These are phyloP conservation scores for Sclerurus mexicanus DNA, from an alignment of 2,113 vertebrate species.

Conservation along the genomic window DNA sequence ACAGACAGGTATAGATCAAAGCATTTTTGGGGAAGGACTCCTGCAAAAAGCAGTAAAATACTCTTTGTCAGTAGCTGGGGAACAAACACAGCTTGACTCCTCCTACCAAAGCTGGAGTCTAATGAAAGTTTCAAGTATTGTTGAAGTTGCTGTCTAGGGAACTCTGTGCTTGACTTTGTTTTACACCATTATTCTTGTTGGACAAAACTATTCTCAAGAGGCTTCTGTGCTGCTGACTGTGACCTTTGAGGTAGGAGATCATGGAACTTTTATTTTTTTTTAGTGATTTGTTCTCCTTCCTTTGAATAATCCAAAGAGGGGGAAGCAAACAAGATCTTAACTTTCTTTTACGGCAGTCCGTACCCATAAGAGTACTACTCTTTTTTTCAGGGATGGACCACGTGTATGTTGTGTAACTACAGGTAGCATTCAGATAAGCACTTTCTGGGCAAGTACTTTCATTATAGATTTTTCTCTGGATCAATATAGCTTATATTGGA, in stretches of 20 bases:
- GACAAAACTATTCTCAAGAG: constrained; percentile 5
- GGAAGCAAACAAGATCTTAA: background rate
- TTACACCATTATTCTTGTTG: background rate
- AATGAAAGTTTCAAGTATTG: background rate
- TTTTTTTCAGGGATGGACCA: background rate
- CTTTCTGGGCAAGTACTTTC: background rate
- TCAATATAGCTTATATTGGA: background rate
- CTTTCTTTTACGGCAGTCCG: background rate
- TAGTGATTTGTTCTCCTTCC: background rate
- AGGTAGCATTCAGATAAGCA: background rate
- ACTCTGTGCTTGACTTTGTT: constrained; percentile 6
- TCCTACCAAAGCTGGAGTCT: background rate
- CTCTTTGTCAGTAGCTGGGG: background rate
- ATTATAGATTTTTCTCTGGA: background rate
- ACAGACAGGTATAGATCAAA: background rate
- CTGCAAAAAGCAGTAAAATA: background rate
- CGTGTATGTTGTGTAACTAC: background rate
- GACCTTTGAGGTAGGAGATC: background rate
- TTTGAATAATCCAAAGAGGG: background rate
- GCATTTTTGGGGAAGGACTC: background rate
- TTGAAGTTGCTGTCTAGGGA: background rate
- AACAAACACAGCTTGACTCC: background rate
- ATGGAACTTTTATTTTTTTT: background rate
- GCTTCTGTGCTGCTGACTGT: background rate
- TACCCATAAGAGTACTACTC: background rate